Evolutionary conservation across 2,113 vertebrate species (phyloP), one percentile per base, ranked within the genome.

Genomic region (Pycnonotus jocosus): DNA sequence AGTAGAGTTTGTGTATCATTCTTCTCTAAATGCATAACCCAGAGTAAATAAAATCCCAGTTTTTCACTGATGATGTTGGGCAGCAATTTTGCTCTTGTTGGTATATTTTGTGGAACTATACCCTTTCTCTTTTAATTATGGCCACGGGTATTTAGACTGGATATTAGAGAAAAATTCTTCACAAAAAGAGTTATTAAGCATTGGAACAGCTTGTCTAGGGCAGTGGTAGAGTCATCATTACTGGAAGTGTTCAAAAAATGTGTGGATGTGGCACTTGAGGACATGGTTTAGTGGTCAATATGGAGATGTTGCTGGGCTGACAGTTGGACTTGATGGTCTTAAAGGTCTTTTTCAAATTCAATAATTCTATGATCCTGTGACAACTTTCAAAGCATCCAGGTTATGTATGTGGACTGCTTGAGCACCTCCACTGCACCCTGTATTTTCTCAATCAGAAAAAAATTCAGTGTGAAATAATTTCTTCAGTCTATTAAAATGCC

Each of bases 371-470:
- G 15, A 56, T 62, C 30, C 79, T 33, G 12, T 77, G 7, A 64
- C 28, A 88, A 42, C 18, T 38, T 77, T 85, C 54, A 58, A 70
- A 76, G 30, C 16, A n/a, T 28, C 16, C 10, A 54, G 27, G 18
- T 73, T 58, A 38, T 80, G 38, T 30, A 1, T 47, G 35, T 44
- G 51, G 78, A 42, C 25, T 25, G 30, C 30, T 61, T 50, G n/a
- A 79, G 25, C 27, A 30, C 13, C 1, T 2, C 40, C 35, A n/a
- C n/a, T 51, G 24, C 28, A 14, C 18, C 44, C 31, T 1, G 0
- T 50, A 12, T 58, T 66, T 85, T 72, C 50, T 89, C 33, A 12
- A 12, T 20, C 22, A 51, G n/a, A 19, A 71, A 83, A 64, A 27
- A 62, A 23, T 35, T 85, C 4, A 9, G 23, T 77, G 27, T 78